Conservation (phyloP, 2,113 vertebrate genomes). For the Takifugu flavidus region DNA sequence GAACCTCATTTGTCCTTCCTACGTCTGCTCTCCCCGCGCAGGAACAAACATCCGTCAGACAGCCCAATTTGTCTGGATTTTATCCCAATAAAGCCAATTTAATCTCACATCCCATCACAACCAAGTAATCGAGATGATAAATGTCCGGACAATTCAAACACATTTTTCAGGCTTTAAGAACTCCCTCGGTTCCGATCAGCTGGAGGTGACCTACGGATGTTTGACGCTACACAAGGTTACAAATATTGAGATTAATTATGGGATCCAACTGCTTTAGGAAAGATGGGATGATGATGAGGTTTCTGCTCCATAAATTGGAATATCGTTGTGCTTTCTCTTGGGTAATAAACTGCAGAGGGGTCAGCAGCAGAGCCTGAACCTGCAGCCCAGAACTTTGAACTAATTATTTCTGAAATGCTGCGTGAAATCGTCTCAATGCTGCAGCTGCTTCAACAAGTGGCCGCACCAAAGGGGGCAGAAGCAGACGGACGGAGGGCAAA, state of each 20-base stretch:
- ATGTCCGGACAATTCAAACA: not conserved
- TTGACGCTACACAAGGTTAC: not conserved
- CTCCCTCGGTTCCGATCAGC: not conserved
- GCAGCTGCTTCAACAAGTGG: not conserved
- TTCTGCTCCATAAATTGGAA: not conserved
- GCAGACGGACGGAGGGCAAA: not conserved
- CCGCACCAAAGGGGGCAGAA: not conserved
- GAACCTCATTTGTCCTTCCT: too few relatives aligned
- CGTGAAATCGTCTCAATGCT: not conserved
- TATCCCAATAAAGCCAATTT: not conserved
- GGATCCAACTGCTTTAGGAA: not conserved
- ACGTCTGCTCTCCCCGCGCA: too few relatives aligned
- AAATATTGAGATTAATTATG: constrained; percentile 3
- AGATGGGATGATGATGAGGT: constrained; percentile 9
- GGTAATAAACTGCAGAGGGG: too few relatives aligned
- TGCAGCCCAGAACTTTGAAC: not conserved
- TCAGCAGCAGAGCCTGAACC: too few relatives aligned
- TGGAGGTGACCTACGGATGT: not conserved
- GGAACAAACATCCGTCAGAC: not conserved
- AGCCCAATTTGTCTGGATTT: too few relatives aligned
- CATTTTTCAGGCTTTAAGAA: not conserved
- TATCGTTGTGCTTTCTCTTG: too few relatives aligned
- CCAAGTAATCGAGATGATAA: constrained; percentile 16
- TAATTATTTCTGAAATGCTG: not conserved
- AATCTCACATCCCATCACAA: constrained; percentile 1